Conservation (phyloP, 1,140 invertebrate species). For the Phenacoccus solenopsis region DNA sequence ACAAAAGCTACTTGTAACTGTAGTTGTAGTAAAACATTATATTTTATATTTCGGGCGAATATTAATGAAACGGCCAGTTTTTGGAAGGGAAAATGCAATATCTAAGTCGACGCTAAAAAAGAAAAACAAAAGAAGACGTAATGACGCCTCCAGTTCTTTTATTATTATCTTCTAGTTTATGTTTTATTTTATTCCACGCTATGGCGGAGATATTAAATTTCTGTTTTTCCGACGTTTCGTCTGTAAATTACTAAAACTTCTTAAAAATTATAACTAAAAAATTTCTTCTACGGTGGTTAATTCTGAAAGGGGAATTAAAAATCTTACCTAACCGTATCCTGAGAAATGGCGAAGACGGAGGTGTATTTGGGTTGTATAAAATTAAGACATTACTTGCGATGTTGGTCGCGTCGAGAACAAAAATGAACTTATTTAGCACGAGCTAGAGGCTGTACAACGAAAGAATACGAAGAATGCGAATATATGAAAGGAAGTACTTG, state of each 20-base stretch:
- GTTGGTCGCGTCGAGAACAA: too few species aligned
- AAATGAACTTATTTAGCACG: too few species aligned
- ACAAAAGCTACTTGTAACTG: background rate
- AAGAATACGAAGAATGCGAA: too few species aligned
- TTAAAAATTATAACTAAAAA: background rate
- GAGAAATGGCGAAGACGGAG: too few species aligned
- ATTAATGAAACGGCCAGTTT: slow-evolving; percentile 14
- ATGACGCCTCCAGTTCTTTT: slow-evolving; percentile 16
- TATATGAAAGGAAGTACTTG: too few species aligned
- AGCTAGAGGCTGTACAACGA: too few species aligned
- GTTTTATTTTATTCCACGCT: slow-evolving; percentile 14
- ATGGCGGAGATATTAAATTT: background rate
- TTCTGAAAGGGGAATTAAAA: background rate
- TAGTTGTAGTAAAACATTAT: slow-evolving; percentile 1
- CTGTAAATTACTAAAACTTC: background rate
- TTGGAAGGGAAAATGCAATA: slow-evolving; percentile 15
- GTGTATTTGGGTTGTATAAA: too few species aligned
- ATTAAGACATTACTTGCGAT: too few species aligned
- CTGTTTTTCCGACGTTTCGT: slow-evolving; percentile 8
- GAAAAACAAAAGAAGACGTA: slow-evolving; percentile 15
- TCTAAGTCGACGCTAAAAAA: slow-evolving; percentile 12
- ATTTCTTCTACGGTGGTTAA: background rate
- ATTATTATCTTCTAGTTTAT: slow-evolving; percentile 17
- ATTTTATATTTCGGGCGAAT: slow-evolving; percentile 9
- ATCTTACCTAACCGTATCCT: background rate